A percentile compares a stretch with the other conserved stretches of the same genome.
Conservation (phyloP, 1,140 invertebrate genomes). For the Batillaria attramentaria region DNA sequence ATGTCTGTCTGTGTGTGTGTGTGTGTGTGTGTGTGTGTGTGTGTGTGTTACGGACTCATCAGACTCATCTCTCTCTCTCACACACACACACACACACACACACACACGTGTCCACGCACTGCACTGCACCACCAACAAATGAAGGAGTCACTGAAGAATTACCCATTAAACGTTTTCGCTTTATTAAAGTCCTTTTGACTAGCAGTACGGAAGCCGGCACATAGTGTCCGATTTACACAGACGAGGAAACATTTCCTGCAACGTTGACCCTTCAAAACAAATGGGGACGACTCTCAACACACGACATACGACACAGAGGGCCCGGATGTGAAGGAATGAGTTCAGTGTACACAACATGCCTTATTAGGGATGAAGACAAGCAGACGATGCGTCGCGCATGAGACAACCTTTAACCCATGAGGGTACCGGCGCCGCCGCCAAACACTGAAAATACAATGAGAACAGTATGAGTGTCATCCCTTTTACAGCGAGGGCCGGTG, state of each 20-base stretch:
- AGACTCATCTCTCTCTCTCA: background rate
- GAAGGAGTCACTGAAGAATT: background rate
- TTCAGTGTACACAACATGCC: background rate
- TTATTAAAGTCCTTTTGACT: background rate
- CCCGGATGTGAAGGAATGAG: background rate
- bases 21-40: background rate
- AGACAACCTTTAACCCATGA: too few species aligned
- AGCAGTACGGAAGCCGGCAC: constrained; percentile 19
- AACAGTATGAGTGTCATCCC: too few species aligned
- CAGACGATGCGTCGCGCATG: background rate
- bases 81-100: constrained; percentile 3
- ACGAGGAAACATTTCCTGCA: constrained; percentile 35
- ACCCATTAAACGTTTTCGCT: background rate
- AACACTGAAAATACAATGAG: too few species aligned
- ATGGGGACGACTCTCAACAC: too few species aligned
- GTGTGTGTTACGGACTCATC: background rate
- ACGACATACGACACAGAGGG: too few species aligned
- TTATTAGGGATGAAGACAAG: background rate
- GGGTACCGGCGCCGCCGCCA: too few species aligned
- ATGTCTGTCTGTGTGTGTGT: background rate
- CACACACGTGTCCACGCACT: background rate
- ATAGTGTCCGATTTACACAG: constrained; percentile 16
- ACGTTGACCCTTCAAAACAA: background rate
- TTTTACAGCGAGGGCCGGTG: too few species aligned
- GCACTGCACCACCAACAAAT: background rate